Evolutionary conservation across 1,140 invertebrate genomes (phyloP).

Genomic region (Drosophila nebulosa): DNA sequence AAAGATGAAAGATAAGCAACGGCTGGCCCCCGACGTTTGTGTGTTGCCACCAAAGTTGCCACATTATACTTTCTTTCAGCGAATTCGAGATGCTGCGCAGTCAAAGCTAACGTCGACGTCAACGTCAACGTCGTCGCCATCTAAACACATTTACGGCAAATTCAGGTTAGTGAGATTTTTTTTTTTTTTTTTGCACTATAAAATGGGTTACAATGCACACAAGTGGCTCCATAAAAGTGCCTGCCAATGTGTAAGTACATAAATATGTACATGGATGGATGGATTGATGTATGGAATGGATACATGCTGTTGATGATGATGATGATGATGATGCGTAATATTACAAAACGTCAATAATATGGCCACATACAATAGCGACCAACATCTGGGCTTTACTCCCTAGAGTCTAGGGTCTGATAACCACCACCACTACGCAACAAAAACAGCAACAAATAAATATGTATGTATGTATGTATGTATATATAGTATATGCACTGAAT

Average conservation of each 20-base stretch:
- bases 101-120: constrained; percentile 5
- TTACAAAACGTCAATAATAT: constrained; percentile 64
- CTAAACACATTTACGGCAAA: constrained; percentile 64
- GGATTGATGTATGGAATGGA: constrained; percentile 30
- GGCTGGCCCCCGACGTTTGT: constrained; percentile 12
- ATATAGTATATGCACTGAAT: constrained; percentile 36
- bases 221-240: constrained; percentile 55
- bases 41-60: constrained; percentile 6
- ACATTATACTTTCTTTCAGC: constrained; percentile 44
- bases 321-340: constrained; percentile 19
- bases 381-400: constrained; percentile 47
- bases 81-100: constrained; percentile 59
- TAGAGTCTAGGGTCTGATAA: constrained; percentile 38
- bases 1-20: constrained; percentile 32
- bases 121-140: neutral
- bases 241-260: constrained; percentile 1
- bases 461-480: constrained; percentile 8
- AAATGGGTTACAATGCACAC: constrained; percentile 66
- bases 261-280: constrained; percentile 3
- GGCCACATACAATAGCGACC: constrained; percentile 41
- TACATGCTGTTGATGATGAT: neutral
- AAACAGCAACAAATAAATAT: constrained; percentile 20
- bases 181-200: constrained; percentile 39
- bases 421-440: constrained; percentile 18
- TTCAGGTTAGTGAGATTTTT: constrained; percentile 76